These are phyloP conservation scores for Aspidoscelis tigris DNA, from an alignment of 2,113 vertebrate genomes.

Conservation along the genomic window DNA sequence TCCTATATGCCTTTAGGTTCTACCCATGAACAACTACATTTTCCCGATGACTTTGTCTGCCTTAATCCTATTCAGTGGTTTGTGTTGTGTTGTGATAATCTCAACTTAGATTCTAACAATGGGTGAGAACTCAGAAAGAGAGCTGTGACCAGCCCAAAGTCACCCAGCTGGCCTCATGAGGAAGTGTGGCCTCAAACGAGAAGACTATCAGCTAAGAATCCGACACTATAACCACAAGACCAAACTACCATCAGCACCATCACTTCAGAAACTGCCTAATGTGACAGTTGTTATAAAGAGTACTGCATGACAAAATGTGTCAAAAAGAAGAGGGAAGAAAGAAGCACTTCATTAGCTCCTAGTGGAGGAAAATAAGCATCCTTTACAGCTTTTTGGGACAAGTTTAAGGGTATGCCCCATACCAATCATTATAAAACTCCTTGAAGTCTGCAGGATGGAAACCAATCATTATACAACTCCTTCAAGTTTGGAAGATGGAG, in stretches of 20 bases:
- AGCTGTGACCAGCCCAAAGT: too few species aligned
- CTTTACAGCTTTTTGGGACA: neutral
- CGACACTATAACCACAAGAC: too few species aligned
- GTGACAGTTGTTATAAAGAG: neutral
- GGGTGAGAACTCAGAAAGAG: too few species aligned
- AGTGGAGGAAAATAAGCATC: neutral
- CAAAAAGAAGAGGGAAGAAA: neutral
- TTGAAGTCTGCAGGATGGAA: neutral
- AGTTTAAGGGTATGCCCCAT: neutral
- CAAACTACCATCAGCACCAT: too few species aligned
- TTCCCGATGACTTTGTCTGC: neutral
- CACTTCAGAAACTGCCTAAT: neutral
- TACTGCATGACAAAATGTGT: neutral
- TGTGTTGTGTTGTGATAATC: too few species aligned
- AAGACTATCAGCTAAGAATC: too few species aligned
- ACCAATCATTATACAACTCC: neutral
- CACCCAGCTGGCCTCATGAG: too few species aligned
- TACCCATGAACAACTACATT: neutral
- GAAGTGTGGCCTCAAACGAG: too few species aligned
- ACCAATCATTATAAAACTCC: neutral
- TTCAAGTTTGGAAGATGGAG: neutral
- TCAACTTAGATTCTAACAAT: too few species aligned
- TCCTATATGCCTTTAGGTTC: neutral
- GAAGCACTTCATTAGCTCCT: neutral
- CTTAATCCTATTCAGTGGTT: too few species aligned